Evolutionary conservation across 2,888 invertebrate genomes (phyloP), one percentile per base, ranked within the genome.

Genomic region (Gymnoscelis rufifasciata): DNA sequence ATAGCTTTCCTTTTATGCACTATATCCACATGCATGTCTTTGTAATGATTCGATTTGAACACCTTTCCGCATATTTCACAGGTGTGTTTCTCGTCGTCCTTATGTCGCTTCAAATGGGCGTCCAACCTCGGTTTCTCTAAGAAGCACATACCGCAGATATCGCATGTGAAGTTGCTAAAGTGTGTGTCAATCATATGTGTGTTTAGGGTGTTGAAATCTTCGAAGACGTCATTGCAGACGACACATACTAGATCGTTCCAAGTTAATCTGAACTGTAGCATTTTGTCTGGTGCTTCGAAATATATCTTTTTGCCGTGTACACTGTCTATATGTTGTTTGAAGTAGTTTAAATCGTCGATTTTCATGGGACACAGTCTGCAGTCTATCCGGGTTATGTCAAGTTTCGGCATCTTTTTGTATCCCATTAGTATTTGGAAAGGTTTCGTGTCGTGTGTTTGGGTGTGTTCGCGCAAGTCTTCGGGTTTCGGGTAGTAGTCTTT

Each of bases 41-140:
- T 86, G 2, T 86, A 86, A 35, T 84, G 83, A 26, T 84, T 84
- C 0, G 83, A 83, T 51, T 82, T 82, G 60, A 89, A 89, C 0
- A 78, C 79, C 54, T 88, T 88, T 0, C 87, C 88, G 51, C 89
- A 90, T 0, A 87, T 70, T 15, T 88, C 84, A 43, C 91, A 92
- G 0, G 83, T 84, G 51, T 89, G 83, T 0, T 77, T 71, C 19
- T 90, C 90, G 43, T 88, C 89, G 36, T 90, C 88, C 1, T 82
- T 82, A 27, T 88, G 88, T 3, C 82, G 48, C 26, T 82, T 83
- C 19, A 83, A 41, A 64, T 90, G 90, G 0, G 84, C 89, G 10
- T 84, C 84, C 8, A 90, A 51, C 1, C 90, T 71, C 0, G 88
- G 77, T 28, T 84, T 84, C 48, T 89, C 89, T 0, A 89, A 54